These are phyloP conservation scores for Tor tambroides DNA, from an alignment of 2,113 vertebrate genomes.

Conservation along the genomic window DNA sequence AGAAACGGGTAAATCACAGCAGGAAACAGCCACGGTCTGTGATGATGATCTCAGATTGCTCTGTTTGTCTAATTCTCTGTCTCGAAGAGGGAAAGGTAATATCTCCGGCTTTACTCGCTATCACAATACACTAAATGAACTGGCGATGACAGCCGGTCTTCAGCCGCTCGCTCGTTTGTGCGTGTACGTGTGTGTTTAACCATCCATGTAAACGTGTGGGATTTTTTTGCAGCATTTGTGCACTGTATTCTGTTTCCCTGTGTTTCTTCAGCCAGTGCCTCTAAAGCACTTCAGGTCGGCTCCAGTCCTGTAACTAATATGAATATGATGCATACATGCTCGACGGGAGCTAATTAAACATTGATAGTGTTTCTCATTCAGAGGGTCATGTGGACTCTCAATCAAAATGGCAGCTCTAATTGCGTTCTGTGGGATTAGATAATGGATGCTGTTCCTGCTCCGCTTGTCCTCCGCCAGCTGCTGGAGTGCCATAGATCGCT, in stretches of 20 bases:
- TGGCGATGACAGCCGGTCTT: slow-evolving; percentile 40
- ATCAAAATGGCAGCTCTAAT: slow-evolving; percentile 97
- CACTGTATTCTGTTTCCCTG: background rate
- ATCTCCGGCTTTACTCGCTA: slow-evolving; percentile 28
- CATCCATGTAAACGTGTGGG: background rate
- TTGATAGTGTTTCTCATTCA: slow-evolving; percentile 92
- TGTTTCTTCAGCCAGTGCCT: background rate
- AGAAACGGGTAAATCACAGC: slow-evolving; percentile 52
- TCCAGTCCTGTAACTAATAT: slow-evolving; percentile 53
- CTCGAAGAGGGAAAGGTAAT: slow-evolving; percentile 37
- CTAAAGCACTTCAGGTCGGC: background rate
- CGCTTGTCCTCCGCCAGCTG: slow-evolving; percentile 36
- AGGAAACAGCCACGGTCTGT: background rate
- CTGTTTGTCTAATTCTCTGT: background rate
- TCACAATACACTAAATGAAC: slow-evolving; percentile 33
- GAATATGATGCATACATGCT: slow-evolving; percentile 50
- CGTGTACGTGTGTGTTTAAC: slow-evolving; percentile 14
- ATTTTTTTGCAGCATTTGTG: slow-evolving; percentile 37
- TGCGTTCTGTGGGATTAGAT: slow-evolving; percentile 93
- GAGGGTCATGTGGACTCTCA: slow-evolving; percentile 82
- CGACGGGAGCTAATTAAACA: slow-evolving; percentile 85
- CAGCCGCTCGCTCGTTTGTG: background rate
- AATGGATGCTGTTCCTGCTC: slow-evolving; percentile 83
- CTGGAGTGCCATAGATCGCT: slow-evolving; percentile 24
- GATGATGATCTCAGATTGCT: slow-evolving; percentile 18